Percentiles rank a stretch among this genome's conserved stretches.
Conservation (phyloP, 2,113 vertebrate species). For the Corydoras maculifer region DNA sequence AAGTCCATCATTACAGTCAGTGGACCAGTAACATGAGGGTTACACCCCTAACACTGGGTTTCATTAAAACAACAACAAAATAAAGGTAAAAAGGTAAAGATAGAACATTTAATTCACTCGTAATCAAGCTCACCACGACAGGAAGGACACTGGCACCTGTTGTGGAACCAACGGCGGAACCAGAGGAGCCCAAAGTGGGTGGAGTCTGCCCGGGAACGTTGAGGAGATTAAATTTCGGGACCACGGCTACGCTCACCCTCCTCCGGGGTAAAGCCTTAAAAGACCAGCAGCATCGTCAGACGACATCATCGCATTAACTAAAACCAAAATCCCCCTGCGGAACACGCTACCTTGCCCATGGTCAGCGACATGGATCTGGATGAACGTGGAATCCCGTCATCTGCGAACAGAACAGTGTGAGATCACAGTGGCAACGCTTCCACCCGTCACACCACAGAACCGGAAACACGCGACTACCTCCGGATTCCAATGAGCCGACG, state of each 20-base stretch:
- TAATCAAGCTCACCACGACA: slow-evolving; percentile 68
- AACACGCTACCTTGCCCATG: slow-evolving; percentile 81
- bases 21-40: neutral
- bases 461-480: slow-evolving; percentile 48
- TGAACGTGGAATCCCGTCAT: slow-evolving; percentile 85
- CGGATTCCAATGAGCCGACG: slow-evolving; percentile 72
- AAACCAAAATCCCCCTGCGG: neutral
- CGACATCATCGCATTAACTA: neutral
- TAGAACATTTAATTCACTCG: too few relatives aligned
- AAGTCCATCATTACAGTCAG: too few relatives aligned
- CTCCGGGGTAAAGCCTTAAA: slow-evolving; percentile 85
- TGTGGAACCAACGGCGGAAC: neutral
- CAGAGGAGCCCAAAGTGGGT: slow-evolving; percentile 46
- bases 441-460: neutral
- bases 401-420: slow-evolving; percentile 58
- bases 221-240: slow-evolving; percentile 93
- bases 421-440: neutral
- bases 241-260: slow-evolving; percentile 94
- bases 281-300: slow-evolving; percentile 13
- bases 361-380: slow-evolving; percentile 90
- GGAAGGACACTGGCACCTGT: slow-evolving; percentile 67
- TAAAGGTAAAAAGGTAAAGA: too few relatives aligned
- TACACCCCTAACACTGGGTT: neutral
- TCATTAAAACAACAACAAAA: too few relatives aligned
- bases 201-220: slow-evolving; percentile 83